A percentile compares a stretch with the other conserved stretches of the same genome.
Evolutionary conservation across 2,797 vertebrate genomes (phyloP).

Genomic region (Scomberomorus guttatus): DNA sequence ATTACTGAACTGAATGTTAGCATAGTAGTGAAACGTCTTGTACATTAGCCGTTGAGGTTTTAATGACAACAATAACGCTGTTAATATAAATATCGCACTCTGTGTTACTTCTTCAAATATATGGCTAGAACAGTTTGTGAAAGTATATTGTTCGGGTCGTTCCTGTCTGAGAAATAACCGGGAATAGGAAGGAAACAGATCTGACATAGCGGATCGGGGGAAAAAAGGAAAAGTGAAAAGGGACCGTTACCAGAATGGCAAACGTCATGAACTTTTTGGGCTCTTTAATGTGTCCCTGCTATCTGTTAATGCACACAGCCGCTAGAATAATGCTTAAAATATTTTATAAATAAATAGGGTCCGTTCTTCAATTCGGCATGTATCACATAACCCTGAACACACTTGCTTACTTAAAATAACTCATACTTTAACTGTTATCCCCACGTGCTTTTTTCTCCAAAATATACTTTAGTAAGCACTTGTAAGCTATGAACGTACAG

Average conservation of each 20-base stretch:
- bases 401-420: background rate
- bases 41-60: background rate
- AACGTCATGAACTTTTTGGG: background rate
- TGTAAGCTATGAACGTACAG: background rate
- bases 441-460: no score
- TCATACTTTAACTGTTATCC: background rate
- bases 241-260: constrained; percentile 5
- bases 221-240: background rate
- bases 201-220: constrained; percentile 15
- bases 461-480: background rate
- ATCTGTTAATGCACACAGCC: fast-evolving
- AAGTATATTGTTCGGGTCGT: background rate
- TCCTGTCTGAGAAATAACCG: background rate
- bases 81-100: fast-evolving
- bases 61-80: background rate
- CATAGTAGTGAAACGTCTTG: background rate
- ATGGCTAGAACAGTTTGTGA: fast-evolving
- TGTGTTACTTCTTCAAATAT: fast-evolving
- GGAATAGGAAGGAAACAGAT: constrained; percentile 13
- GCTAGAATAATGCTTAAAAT: fast-evolving
- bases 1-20: constrained; percentile 1
- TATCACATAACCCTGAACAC: background rate
- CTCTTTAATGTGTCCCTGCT: background rate
- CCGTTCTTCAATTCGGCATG: background rate
- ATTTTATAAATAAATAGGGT: background rate